Conservation (phyloP, 2,888 invertebrate species). For the Exephanes ischioxanthus region DNA sequence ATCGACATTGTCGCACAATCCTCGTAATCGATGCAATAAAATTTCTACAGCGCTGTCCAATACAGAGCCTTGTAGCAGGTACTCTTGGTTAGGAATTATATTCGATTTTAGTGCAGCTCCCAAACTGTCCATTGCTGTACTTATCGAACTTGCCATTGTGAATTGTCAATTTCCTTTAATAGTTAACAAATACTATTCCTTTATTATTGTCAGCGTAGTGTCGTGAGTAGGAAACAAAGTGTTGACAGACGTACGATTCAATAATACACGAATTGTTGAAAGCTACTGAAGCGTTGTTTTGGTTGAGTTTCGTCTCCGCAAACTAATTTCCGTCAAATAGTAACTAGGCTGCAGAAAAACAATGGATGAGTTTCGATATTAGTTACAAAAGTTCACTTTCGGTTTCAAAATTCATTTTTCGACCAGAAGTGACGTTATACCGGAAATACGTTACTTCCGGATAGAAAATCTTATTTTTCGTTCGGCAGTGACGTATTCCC, state of each 20-base stretch:
- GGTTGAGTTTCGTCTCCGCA: not conserved
- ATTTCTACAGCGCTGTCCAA: conserved; percentile 96
- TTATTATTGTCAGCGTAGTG: not conserved
- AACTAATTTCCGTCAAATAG: not conserved
- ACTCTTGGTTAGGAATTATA: conserved; percentile 97
- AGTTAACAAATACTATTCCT: not conserved
- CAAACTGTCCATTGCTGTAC: conserved; percentile 91
- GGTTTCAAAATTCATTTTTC: not conserved
- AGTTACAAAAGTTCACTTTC: no score
- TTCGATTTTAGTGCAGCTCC: conserved; percentile 93
- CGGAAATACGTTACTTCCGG: not conserved
- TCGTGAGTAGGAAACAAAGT: not conserved
- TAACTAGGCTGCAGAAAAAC: not conserved
- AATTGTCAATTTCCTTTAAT: not conserved
- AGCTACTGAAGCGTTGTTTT: not conserved
- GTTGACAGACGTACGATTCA: not conserved
- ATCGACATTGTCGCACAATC: conserved; percentile 97
- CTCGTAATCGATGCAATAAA: conserved; percentile 93
- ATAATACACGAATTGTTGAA: not conserved
- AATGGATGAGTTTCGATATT: no score
- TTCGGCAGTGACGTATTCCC: no score
- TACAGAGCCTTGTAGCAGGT: conserved; percentile 96
- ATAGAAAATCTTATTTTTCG: not conserved
- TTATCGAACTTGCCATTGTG: conserved; percentile 85
- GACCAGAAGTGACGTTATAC: not conserved